A percentile compares a stretch with the other conserved stretches of the same genome.
Conservation (phyloP, 1,140 invertebrate species). For the Monomorium pharaonis region DNA sequence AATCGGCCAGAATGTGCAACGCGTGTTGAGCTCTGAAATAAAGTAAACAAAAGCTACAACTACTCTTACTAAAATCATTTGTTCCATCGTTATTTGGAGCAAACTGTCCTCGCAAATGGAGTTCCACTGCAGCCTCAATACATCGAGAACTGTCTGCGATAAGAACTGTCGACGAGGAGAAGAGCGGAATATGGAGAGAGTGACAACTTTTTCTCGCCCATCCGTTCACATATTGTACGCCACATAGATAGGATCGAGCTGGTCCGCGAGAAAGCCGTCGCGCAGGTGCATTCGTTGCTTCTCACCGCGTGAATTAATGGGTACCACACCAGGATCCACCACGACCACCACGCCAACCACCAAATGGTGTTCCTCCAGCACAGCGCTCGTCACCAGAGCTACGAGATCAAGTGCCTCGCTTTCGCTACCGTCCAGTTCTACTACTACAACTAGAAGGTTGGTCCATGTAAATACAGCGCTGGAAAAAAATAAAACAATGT, state of each 20-base stretch:
- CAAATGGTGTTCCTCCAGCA: constrained; percentile 99
- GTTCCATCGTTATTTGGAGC: neutral
- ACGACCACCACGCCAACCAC: constrained; percentile 99
- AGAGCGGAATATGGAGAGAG: constrained; percentile 3
- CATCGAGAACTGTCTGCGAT: too few species aligned
- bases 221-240: constrained; percentile 98
- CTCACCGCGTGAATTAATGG: constrained; percentile 99
- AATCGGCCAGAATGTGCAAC: too few species aligned
- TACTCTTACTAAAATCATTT: neutral
- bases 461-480: constrained; percentile 99
- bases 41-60: neutral
- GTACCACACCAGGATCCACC: constrained; percentile 98
- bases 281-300: constrained; percentile 99
- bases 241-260: constrained; percentile 99
- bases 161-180: constrained; percentile 11
- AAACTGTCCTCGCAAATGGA: constrained; percentile 18
- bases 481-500: constrained; percentile 65
- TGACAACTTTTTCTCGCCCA: constrained; percentile 30
- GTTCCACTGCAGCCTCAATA: constrained; percentile 20
- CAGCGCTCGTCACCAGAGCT: constrained; percentile 98
- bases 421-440: constrained; percentile 99
- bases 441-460: constrained; percentile 98
- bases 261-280: constrained; percentile 98
- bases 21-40: neutral
- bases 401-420: constrained; percentile 99